Evolutionary conservation across 2,797 vertebrate genomes (phyloP).

Genomic region (Pipistrellus pygmaeus): DNA sequence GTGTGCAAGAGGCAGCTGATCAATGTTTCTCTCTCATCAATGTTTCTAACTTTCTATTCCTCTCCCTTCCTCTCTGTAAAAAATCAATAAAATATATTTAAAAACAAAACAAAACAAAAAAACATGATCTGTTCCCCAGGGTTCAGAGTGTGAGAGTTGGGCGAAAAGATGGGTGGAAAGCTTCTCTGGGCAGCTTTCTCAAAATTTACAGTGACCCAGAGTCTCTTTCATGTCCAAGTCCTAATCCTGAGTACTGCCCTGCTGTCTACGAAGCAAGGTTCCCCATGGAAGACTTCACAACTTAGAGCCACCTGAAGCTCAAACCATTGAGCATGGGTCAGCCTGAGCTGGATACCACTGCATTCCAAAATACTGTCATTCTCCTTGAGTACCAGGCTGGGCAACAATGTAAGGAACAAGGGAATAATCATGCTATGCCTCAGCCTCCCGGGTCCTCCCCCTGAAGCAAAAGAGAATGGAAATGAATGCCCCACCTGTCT

Average conservation of each 20-base stretch:
- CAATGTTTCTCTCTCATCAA: too few species aligned
- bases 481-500: constrained; percentile 62
- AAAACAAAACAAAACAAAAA: not conserved
- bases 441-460: not conserved
- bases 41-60: too few species aligned
- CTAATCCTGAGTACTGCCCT: not conserved
- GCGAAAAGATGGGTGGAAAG: not conserved
- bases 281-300: not conserved
- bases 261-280: not conserved
- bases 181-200: not conserved
- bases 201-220: not conserved
- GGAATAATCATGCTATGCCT: not conserved
- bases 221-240: not conserved
- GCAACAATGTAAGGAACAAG: constrained; percentile 14
- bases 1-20: too few species aligned
- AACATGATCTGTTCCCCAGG: fast-evolving
- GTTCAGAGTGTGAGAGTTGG: not conserved
- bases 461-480: constrained; percentile 25
- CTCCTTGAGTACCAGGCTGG: not conserved
- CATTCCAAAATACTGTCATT: not conserved
- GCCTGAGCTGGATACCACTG: not conserved
- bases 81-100: too few species aligned
- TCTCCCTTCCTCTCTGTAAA: too few species aligned
- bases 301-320: not conserved
- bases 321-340: not conserved